A percentile compares a stretch with the other conserved stretches of the same genome.
phyloP scores from a whole-genome alignment of 2,113 vertebrate genomes.

The Megaceryle maxima region DNA sequence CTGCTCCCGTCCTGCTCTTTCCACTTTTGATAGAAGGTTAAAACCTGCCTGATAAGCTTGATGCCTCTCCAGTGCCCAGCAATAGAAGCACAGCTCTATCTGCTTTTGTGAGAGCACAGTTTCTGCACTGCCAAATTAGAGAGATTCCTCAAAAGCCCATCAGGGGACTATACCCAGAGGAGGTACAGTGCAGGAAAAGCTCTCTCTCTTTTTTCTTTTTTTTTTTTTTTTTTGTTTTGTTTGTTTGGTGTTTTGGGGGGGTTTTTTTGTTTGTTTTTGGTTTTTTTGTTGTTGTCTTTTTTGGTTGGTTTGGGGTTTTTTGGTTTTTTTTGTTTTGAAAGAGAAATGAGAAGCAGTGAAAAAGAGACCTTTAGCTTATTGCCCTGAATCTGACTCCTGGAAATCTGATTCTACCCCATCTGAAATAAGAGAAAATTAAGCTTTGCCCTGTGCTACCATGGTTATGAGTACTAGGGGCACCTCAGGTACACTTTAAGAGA shows the following conservation, averaged over 20 bases:
- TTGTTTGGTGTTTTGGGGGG: too few relatives aligned
- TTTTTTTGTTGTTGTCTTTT: too few relatives aligned
- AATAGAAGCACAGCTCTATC: not conserved
- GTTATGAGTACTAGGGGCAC: not conserved
- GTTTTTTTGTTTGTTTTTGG: too few relatives aligned
- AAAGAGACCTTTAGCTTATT: not conserved
- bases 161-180: not conserved
- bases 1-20: not conserved
- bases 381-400: not conserved
- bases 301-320: too few relatives aligned
- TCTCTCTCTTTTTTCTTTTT: too few relatives aligned
- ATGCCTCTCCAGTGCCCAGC: not conserved
- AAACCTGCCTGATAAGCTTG: not conserved
- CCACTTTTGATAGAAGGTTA: not conserved
- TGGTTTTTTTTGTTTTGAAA: not conserved
- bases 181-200: not conserved
- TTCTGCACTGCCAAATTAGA: slow-evolving; percentile 33
- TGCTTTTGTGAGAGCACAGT: not conserved
- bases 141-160: slow-evolving; percentile 8
- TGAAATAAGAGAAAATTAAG: not conserved
- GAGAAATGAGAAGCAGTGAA: not conserved
- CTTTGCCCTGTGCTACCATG: not conserved
- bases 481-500: not conserved
- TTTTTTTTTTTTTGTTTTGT: not conserved
- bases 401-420: not conserved